phyloP scores from a whole-genome alignment of 2,797 vertebrate genomes.

The Microctenopoma steveboyesi region DNA sequence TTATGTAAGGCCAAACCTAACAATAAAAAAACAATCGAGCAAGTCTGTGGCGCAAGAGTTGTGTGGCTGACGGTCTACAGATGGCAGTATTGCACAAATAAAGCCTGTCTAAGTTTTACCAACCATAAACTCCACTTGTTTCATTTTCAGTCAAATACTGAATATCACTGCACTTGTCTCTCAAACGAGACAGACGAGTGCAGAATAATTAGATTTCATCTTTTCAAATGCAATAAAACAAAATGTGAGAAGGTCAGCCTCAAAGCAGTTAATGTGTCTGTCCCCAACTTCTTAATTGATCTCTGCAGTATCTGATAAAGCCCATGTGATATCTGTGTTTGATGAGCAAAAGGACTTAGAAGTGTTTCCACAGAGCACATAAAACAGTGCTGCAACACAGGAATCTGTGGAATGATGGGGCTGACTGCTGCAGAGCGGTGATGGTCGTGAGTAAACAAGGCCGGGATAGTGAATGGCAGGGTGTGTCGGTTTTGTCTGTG shows the following conservation, averaged over 20 bases:
- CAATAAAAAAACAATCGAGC: conserved; percentile 22
- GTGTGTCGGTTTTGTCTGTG: conserved; percentile 66
- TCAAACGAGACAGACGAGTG: background rate
- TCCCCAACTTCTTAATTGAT: background rate
- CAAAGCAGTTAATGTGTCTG: background rate
- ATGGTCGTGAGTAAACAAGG: conserved; percentile 77
- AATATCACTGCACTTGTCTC: conserved; percentile 2
- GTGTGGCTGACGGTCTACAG: conserved; percentile 50
- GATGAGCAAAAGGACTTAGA: conserved; percentile 5
- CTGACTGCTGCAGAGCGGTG: conserved; percentile 65
- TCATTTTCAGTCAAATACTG: conserved; percentile 7
- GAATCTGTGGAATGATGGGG: conserved; percentile 75
- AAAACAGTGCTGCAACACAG: conserved; percentile 54
- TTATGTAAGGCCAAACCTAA: conserved; percentile 41
- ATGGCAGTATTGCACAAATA: conserved; percentile 69
- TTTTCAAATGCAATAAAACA: background rate
- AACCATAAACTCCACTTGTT: background rate
- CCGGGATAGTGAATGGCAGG: conserved; percentile 59
- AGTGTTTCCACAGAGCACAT: conserved; percentile 40
- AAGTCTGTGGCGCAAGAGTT: conserved; percentile 24
- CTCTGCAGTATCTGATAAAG: conserved; percentile 6
- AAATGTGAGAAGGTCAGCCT: fast-evolving
- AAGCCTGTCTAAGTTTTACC: background rate
- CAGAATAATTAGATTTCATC: background rate
- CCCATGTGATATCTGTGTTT: conserved; percentile 16